phyloP scores from a whole-genome alignment of 2,888 invertebrate genomes.

The Cantharis rustica region DNA sequence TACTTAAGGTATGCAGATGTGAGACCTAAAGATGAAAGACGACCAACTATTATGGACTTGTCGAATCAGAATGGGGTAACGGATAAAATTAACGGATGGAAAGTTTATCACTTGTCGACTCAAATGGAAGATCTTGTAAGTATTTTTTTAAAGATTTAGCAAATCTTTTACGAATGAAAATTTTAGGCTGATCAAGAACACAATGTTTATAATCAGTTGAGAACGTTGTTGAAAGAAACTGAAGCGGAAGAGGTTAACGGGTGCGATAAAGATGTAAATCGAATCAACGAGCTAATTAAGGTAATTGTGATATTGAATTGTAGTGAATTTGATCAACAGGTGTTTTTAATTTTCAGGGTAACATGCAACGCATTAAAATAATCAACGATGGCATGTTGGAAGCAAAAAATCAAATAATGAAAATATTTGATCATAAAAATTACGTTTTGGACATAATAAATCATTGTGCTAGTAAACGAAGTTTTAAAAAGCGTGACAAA shows the following conservation, averaged over 20 bases:
- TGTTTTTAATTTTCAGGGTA: constrained; percentile 68
- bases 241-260: constrained; percentile 52
- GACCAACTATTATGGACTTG: constrained; percentile 84
- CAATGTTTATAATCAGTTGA: constrained; percentile 54
- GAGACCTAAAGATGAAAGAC: constrained; percentile 83
- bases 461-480: constrained; percentile 89
- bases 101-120: constrained; percentile 87
- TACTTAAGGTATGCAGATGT: constrained; percentile 81
- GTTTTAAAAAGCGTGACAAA: constrained; percentile 89
- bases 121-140: constrained; percentile 92
- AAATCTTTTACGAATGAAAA: neutral
- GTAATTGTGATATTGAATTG: constrained; percentile 50
- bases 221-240: constrained; percentile 51
- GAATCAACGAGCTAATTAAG: constrained; percentile 67
- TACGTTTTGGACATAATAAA: constrained; percentile 88
- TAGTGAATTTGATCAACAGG: neutral
- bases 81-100: constrained; percentile 93
- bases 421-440: constrained; percentile 89
- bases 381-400: constrained; percentile 91
- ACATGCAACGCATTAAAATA: constrained; percentile 91
- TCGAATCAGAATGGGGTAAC: constrained; percentile 86
- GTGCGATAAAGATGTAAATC: constrained; percentile 52
- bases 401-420: constrained; percentile 84
- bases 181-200: constrained; percentile 61
- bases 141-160: neutral